Evolutionary conservation across 2,888 invertebrate genomes (phyloP).

Genomic region (Copidosoma aretas): DNA sequence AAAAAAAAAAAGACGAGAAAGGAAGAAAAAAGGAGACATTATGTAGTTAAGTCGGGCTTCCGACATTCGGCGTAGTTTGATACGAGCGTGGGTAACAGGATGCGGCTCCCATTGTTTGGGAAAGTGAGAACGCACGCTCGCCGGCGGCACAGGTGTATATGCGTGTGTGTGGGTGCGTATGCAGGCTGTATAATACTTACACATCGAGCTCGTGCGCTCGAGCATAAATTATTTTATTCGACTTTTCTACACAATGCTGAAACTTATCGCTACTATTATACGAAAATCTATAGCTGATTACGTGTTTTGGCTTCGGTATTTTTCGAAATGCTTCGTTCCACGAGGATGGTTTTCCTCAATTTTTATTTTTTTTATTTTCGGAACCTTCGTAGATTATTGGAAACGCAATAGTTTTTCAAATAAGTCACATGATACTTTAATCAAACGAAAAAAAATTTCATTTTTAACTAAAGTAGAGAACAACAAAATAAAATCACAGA

Average conservation of each 20-base stretch:
- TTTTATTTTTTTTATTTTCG: too few species aligned
- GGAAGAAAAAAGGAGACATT: conserved; percentile 27
- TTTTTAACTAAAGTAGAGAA: too few species aligned
- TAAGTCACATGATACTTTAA: too few species aligned
- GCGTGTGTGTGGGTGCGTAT: not conserved
- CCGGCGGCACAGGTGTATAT: conserved; percentile 25
- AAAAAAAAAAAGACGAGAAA: conserved; percentile 1
- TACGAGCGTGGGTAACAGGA: conserved; percentile 44
- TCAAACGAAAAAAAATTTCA: too few species aligned
- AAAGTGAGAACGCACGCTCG: conserved; percentile 40
- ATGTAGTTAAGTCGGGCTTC: conserved; percentile 42
- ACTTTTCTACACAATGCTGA: conserved; percentile 15
- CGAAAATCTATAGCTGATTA: conserved; percentile 26
- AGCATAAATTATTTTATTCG: conserved; percentile 36
- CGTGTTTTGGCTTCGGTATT: not conserved
- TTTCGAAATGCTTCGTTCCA: too few species aligned
- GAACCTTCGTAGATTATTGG: too few species aligned
- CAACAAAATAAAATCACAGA: too few species aligned
- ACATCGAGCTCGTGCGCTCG: conserved; percentile 17
- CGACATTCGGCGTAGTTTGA: conserved; percentile 42
- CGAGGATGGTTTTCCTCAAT: too few species aligned
- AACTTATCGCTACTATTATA: conserved; percentile 20
- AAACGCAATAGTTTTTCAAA: too few species aligned
- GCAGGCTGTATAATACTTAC: too few species aligned
- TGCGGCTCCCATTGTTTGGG: conserved; percentile 41